phyloP scores from a whole-genome alignment of 1,140 invertebrate species.

The Euura saliciscinereae region DNA sequence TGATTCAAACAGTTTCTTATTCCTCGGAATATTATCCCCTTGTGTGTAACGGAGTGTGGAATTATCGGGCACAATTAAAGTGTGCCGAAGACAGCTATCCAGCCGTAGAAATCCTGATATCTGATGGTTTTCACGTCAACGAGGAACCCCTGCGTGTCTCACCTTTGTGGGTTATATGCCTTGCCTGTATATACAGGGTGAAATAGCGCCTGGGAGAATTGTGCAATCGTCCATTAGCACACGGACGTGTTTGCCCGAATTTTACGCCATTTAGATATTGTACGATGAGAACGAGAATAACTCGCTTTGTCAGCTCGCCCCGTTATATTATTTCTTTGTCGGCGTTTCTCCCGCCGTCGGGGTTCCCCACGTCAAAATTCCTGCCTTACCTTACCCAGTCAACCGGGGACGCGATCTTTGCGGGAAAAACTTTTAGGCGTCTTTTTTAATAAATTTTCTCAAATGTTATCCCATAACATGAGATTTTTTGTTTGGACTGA shows the following conservation, averaged over 20 bases:
- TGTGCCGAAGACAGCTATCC: too few relatives aligned
- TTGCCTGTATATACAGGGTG: neutral
- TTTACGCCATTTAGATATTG: constrained; percentile 1
- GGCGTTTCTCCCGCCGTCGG: neutral
- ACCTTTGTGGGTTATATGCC: neutral
- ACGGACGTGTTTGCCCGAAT: neutral
- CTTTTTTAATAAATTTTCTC: too few relatives aligned
- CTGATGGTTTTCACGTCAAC: too few relatives aligned
- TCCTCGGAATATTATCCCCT: too few relatives aligned
- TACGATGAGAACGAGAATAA: constrained; percentile 5
- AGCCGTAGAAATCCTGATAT: too few relatives aligned
- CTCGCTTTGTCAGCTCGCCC: neutral
- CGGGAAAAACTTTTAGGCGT: too few relatives aligned
- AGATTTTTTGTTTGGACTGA: too few relatives aligned
- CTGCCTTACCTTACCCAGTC: neutral
- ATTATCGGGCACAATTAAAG: too few relatives aligned
- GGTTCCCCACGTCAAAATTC: neutral
- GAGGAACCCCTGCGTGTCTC: neutral
- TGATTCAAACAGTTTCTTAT: too few relatives aligned
- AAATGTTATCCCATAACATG: too few relatives aligned
- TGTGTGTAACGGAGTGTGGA: too few relatives aligned
- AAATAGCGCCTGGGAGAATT: neutral
- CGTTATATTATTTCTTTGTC: neutral
- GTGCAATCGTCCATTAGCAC: neutral
- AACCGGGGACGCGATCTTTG: too few relatives aligned